phyloP scores from a whole-genome alignment of 1,140 invertebrate genomes.

The Aphidius gifuensis region DNA sequence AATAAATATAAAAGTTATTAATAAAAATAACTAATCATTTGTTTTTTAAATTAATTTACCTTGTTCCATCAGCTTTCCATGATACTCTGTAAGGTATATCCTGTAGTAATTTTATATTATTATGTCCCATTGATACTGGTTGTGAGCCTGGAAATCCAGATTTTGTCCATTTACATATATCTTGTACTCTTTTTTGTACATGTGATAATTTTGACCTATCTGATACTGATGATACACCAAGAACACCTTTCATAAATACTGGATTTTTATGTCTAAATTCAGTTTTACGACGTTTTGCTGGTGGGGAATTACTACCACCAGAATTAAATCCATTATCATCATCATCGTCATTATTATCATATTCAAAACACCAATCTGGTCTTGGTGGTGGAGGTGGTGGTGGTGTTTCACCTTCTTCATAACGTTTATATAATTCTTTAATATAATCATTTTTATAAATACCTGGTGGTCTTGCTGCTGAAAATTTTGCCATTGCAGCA shows the following conservation, averaged over 20 bases:
- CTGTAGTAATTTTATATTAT: constrained; percentile 76
- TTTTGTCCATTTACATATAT: constrained; percentile 77
- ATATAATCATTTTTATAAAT: constrained; percentile 62
- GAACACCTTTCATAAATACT: constrained; percentile 78
- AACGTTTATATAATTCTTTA: constrained; percentile 70
- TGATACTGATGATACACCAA: constrained; percentile 66
- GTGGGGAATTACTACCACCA: constrained; percentile 20
- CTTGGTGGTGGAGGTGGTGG: constrained; percentile 67
- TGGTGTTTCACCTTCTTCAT: constrained; percentile 74
- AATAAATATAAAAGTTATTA: neutral
- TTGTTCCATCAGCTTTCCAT: constrained; percentile 98
- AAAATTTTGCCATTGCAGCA: no score
- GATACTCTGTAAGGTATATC: constrained; percentile 90
- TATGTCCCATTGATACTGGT: constrained; percentile 90
- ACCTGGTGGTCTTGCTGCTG: no score
- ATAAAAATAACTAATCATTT: neutral
- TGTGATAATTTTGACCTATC: constrained; percentile 61
- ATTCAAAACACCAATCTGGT: constrained; percentile 78
- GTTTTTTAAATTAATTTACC: constrained; percentile 52
- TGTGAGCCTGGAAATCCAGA: constrained; percentile 92
- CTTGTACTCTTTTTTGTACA: constrained; percentile 75
- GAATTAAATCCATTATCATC: constrained; percentile 38
- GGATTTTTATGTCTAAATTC: constrained; percentile 63
- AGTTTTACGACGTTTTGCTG: constrained; percentile 23
- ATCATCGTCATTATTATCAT: constrained; percentile 50